Evolutionary conservation across 2,888 invertebrate species (phyloP), one percentile per base, ranked within the genome.

Genomic region (Trachelus troglodyta): DNA sequence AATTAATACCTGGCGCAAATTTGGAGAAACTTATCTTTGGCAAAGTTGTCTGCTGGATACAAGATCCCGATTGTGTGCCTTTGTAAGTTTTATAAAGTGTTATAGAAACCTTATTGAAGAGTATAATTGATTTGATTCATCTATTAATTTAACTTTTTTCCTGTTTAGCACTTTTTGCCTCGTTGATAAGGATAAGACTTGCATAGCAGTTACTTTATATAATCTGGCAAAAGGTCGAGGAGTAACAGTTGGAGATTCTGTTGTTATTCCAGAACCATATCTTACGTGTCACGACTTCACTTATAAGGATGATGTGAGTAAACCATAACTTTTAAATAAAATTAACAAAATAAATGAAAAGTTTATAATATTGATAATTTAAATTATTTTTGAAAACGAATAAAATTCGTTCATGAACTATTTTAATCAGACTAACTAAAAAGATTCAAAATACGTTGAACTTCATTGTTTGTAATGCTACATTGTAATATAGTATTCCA

Each of bases 181-280:
- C 88, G 94, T 96, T 73, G 97, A 97, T 92, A 94, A 94, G 83
- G 94, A 94, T 78, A 94, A 94, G 92, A 92, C 93, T 1, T 96
- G 96, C 88, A 92, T 95, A 75, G 94, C 95, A 33, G 96, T 97
- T 80, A 96, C 96, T 1, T 94, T 97, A 74, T 98, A 97, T 92
- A 97, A 98, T 93, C 93, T 97, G 91, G 96, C 96, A 11, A 94
- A 95, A 87, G 96, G 96, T 0, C 95, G 95, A 89, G 97, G 97
- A 71, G 95, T 96, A 76, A 96, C 96, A 81, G 96, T 97, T 79
- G 97, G 97, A 1, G 97, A 98, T 92, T 94, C 95, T 37, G 95
- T 98, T 23, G 95, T 96, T 12, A 94, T 97, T 83, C 96, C 97
- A 0, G 96, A 96, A 88, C 97, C 97, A 0, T 93, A 91, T 84